Evolutionary conservation across 2,113 vertebrate genomes (phyloP).

Genomic region (Hippolais icterina): DNA sequence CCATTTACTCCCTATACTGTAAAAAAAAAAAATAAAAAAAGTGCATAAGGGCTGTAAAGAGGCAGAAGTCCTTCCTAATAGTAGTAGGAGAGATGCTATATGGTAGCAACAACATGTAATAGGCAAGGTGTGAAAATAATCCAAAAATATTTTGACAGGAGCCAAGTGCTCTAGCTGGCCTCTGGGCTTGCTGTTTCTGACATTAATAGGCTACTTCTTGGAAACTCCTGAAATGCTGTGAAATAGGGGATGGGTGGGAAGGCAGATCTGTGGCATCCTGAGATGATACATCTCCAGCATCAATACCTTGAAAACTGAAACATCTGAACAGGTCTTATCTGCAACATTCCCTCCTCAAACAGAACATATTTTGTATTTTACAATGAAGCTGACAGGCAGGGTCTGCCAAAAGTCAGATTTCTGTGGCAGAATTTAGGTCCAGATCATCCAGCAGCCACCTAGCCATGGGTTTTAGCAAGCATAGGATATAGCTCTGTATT

Average conservation of each 20-base stretch:
- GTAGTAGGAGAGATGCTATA: not conserved
- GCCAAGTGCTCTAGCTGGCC: not conserved
- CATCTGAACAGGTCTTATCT: not conserved
- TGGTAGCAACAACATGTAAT: not conserved
- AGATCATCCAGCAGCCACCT: not conserved
- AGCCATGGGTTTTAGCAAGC: rapidly evolving
- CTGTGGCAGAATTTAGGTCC: not conserved
- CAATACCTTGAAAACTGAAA: not conserved
- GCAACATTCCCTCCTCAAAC: not conserved
- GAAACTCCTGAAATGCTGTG: not conserved
- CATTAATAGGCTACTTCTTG: not conserved
- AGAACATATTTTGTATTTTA: not conserved
- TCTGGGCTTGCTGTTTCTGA: not conserved
- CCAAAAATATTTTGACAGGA: not conserved
- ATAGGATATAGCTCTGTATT: not conserved
- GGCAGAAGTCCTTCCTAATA: not conserved
- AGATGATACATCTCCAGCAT: not conserved
- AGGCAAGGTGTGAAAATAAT: not conserved
- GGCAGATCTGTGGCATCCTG: not conserved
- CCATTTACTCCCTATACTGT: not conserved
- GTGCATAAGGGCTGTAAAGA: not conserved
- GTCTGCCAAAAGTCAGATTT: not conserved
- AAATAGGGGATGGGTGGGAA: not conserved
- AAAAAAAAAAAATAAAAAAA: not conserved
- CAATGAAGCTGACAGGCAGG: not conserved